Conservation (phyloP, 2,888 invertebrate species). For the Bhutanitis thaidina region DNA sequence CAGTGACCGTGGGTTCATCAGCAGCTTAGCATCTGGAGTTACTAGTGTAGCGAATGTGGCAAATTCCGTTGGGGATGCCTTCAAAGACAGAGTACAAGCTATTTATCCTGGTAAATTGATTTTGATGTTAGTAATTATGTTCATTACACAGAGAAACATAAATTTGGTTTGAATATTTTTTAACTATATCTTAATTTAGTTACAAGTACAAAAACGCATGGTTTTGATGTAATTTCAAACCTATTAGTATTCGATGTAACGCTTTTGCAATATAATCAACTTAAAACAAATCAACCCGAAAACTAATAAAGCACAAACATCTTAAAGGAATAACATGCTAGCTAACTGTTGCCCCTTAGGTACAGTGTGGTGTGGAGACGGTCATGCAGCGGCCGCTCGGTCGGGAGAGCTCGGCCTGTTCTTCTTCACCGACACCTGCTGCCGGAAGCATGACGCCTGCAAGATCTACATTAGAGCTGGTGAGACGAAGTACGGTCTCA, state of each 20-base stretch:
- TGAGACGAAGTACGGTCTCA: constrained; percentile 78
- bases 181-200: too few relatives aligned
- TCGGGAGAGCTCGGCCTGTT: constrained; percentile 82
- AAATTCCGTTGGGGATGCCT: constrained; percentile 62
- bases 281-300: too few relatives aligned
- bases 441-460: constrained; percentile 85
- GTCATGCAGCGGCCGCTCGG: constrained; percentile 78
- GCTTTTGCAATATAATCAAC: too few relatives aligned
- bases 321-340: not conserved
- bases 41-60: constrained; percentile 63
- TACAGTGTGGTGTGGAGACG: constrained; percentile 88
- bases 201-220: too few relatives aligned
- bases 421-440: constrained; percentile 83
- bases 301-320: not conserved
- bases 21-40: constrained; percentile 61
- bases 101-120: constrained; percentile 75
- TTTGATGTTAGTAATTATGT: too few relatives aligned
- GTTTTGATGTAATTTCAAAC: too few relatives aligned
- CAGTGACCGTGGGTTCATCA: constrained; percentile 79
- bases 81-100: constrained; percentile 75
- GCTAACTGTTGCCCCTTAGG: constrained; percentile 56
- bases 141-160: too few relatives aligned
- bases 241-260: too few relatives aligned
- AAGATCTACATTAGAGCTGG: constrained; percentile 79
- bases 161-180: too few relatives aligned